These are phyloP conservation scores for Aldrovandia affinis DNA, from an alignment of 2,797 vertebrate species.

Conservation along the genomic window DNA sequence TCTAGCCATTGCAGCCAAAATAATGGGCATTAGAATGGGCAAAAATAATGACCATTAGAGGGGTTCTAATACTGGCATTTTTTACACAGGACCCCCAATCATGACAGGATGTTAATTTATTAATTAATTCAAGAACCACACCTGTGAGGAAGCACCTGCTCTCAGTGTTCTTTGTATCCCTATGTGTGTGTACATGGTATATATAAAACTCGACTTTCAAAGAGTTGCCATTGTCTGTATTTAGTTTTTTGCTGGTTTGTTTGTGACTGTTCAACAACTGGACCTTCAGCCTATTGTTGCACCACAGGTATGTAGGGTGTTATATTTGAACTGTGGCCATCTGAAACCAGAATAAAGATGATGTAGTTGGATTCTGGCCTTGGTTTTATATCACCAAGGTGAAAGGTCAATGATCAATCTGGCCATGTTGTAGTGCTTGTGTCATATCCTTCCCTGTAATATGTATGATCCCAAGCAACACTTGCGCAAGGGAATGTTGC, in stretches of 20 bases:
- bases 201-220: too few species aligned
- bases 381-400: neutral
- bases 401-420: neutral
- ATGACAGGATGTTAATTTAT: too few species aligned
- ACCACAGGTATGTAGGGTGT: neutral
- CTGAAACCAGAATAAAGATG: neutral
- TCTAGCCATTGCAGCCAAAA: too few species aligned
- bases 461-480: neutral
- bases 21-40: too few species aligned
- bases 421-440: neutral
- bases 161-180: too few species aligned
- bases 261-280: neutral
- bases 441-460: neutral
- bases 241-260: neutral
- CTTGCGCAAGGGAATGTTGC: neutral
- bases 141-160: too few species aligned
- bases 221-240: too few species aligned
- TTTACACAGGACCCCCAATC: too few species aligned
- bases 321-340: neutral
- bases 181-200: too few species aligned
- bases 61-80: too few species aligned
- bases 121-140: too few species aligned
- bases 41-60: too few species aligned
- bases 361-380: neutral
- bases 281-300: neutral